Conservation (phyloP, 2,113 vertebrate species). For the Gavia stellata region DNA sequence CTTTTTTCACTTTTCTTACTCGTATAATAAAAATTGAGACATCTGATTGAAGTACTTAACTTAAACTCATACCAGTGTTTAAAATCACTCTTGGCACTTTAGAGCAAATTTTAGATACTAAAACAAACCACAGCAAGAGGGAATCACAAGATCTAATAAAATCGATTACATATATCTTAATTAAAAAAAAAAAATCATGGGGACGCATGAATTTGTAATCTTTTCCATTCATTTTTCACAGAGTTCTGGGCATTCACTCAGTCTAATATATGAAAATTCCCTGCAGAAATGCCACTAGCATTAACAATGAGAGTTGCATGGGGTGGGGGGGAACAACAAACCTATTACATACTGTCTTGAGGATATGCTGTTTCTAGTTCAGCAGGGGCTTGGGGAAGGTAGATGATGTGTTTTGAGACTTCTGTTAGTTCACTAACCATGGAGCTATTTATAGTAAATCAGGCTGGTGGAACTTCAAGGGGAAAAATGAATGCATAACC, state of each 20-base stretch:
- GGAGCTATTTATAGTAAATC: not conserved
- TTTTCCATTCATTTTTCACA: conserved; percentile 49
- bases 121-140: not conserved
- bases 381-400: not conserved
- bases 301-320: not conserved
- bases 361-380: not conserved
- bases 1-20: not conserved
- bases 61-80: not conserved
- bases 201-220: not conserved
- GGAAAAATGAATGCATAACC: not conserved
- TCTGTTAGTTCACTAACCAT: not conserved
- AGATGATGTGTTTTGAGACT: not conserved
- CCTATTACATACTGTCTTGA: not conserved
- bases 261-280: not conserved
- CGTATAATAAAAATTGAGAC: not conserved
- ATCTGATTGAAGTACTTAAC: not conserved
- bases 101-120: not conserved
- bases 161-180: not conserved
- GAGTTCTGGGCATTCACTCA: conserved; percentile 25
- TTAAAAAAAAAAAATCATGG: not conserved
- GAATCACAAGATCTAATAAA: not conserved
- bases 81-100: not conserved
- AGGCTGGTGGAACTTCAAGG: not conserved
- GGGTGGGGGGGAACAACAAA: not conserved
- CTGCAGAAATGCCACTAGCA: not conserved